Conservation (phyloP, 64 coral and sea anemone species). For the Montipora sp. region DNA sequence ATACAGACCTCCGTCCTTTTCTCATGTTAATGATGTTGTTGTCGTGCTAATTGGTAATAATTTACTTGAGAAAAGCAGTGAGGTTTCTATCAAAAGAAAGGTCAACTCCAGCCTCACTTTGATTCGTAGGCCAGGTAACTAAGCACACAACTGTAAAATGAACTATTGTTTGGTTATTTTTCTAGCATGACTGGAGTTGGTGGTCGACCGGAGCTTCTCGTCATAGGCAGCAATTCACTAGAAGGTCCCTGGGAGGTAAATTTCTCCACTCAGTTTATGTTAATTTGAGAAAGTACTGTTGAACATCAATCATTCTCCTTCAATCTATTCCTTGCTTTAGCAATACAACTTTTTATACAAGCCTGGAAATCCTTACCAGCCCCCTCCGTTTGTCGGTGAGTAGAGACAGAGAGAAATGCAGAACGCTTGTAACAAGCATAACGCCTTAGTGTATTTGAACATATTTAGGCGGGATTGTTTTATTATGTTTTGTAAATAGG, state of each 20-base stretch:
- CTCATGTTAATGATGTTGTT: no score
- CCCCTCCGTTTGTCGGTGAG: conserved; percentile 93
- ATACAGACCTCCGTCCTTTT: no score
- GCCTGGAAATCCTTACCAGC: conserved; percentile 87
- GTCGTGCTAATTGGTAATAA: no score
- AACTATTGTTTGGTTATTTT: not conserved
- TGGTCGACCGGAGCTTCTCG: conserved; percentile 92
- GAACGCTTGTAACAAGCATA: not conserved
- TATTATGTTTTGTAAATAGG: no score
- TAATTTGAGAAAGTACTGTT: not conserved
- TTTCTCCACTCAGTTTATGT: not conserved
- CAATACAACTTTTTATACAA: conserved; percentile 98
- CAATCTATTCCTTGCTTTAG: conserved; percentile 35
- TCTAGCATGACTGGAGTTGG: conserved; percentile 93
- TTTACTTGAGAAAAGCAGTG: no score
- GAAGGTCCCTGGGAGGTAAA: conserved; percentile 91
- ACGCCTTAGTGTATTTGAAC: not conserved
- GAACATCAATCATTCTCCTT: not conserved
- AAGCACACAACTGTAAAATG: no score
- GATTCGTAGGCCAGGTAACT: no score
- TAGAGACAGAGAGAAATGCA: not conserved
- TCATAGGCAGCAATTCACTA: conserved; percentile 84
- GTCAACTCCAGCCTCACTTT: no score
- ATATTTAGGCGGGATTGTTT: no score
- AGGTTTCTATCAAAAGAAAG: no score